These are phyloP conservation scores for Chelonus formosanus DNA, from an alignment of 2,888 invertebrate species.

Conservation along the genomic window DNA sequence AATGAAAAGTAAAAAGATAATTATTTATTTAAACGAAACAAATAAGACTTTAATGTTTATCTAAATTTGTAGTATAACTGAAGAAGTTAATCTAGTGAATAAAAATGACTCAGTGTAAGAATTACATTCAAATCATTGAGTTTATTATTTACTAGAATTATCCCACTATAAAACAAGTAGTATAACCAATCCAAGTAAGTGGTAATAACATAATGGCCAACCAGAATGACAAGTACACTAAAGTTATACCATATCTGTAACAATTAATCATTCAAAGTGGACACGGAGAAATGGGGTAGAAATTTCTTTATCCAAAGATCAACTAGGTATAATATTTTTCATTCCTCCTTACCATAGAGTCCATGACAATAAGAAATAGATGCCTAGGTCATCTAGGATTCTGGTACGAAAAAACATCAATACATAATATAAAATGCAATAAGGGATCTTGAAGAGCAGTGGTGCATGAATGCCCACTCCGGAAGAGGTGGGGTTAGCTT, in stretches of 20 bases:
- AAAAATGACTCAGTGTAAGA: neutral
- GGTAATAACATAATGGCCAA: constrained; percentile 53
- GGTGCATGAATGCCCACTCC: constrained; percentile 43
- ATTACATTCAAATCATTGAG: neutral
- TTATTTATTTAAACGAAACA: no score
- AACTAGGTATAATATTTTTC: neutral
- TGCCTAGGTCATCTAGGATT: no score
- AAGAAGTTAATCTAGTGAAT: no score
- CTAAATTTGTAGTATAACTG: no score
- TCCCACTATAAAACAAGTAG: constrained; percentile 44
- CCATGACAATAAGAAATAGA: no score
- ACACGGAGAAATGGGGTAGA: neutral
- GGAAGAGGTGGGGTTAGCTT: constrained; percentile 39
- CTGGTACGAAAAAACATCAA: constrained; percentile 43
- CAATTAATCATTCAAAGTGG: constrained; percentile 28
- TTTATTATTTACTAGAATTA: neutral
- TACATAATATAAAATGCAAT: constrained; percentile 61
- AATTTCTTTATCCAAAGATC: constrained; percentile 11
- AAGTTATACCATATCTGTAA: constrained; percentile 39
- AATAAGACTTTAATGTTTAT: no score
- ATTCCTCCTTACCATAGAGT: neutral
- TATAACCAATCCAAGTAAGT: constrained; percentile 53
- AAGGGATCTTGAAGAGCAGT: constrained; percentile 50
- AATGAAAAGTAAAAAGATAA: no score
- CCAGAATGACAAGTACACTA: constrained; percentile 31